Base-by-base conservation (phyloP, 2,113 vertebrate genomes). In the Pardalotus punctatus region DNA sequence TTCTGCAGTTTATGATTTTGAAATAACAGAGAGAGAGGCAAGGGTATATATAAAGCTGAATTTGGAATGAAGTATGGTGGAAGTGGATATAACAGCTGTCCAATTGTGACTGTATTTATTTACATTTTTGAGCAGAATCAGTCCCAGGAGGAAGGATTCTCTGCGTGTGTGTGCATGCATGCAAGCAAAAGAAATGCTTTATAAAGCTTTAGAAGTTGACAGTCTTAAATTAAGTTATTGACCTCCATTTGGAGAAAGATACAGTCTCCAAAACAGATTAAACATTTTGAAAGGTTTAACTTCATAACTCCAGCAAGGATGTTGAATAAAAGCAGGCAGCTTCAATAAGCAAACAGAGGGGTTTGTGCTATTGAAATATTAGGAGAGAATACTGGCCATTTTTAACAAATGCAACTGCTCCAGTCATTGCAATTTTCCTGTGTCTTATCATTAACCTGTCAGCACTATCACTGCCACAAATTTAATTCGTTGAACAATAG, bases 1-100 rank as follows among this genome's bases (percentile, higher is more conserved):
- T 86, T 45, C 62, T 78, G 36, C 40, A 89, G 72, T 83, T 93
- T 92, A 86, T 90, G 87, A 61, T 81, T 96, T 92, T 86, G 62
- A 87, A 91, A 76, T 85, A 89, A 84, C 29, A 61, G 73, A 74
- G 64, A 53, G 17, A 76, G 31, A 89, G 18, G 47, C 54, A 80
- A 86, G 24, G 62, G 36, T 91, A 65, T 74, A 67, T 69, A 66
- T 65, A 73, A 76, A 77, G 36, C 42, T 94, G 90, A 80, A 92
- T 96, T 90, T 77, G 29, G 28, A 95, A 73, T 96, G 85, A 93
- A 94, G 60, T 78, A 18, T 64, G 40, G 76, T 94, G 23, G 60
- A 95, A 91, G 42, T 51, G 51, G n/a, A 57, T 94, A n/a, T 70
- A 95, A 86, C 64, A 94, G 88, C 67, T 96, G 69, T 93, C 85